A percentile compares a stretch with the other conserved stretches of the same genome.
phyloP scores from a whole-genome alignment of 2,113 vertebrate genomes.

The Crotalus tigris region DNA sequence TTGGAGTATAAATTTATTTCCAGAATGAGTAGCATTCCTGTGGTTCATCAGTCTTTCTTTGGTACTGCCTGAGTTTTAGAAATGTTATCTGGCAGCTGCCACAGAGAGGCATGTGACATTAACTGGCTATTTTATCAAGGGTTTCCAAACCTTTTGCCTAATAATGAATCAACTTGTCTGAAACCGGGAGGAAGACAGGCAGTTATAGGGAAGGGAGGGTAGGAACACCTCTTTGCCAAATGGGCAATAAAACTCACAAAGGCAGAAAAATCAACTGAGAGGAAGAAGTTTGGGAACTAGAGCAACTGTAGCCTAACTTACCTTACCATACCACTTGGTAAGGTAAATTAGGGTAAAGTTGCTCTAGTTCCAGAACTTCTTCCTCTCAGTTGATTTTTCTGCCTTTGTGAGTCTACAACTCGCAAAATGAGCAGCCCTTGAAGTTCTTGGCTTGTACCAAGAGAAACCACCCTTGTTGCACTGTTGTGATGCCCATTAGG shows the following conservation, averaged over 20 bases:
- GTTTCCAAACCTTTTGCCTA: slow-evolving; percentile 9
- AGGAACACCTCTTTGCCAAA: background rate
- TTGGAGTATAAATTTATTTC: slow-evolving; percentile 41
- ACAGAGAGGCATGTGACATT: slow-evolving; percentile 14
- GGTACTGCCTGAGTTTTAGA: slow-evolving; percentile 12
- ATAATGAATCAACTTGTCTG: slow-evolving; percentile 16
- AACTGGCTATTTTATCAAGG: slow-evolving; percentile 25
- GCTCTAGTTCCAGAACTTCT: background rate
- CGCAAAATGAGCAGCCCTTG: background rate
- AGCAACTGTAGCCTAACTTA: background rate
- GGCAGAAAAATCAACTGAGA: background rate
- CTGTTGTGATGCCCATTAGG: background rate
- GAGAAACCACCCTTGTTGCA: background rate
- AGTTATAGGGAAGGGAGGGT: background rate
- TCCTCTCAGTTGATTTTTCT: background rate
- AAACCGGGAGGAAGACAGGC: background rate
- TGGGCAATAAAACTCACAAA: background rate
- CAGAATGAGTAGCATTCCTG: slow-evolving; percentile 33
- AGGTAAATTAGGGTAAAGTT: background rate
- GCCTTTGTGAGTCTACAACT: background rate
- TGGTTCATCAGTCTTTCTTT: slow-evolving; percentile 36
- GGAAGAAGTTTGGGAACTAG: background rate
- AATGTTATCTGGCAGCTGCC: slow-evolving; percentile 16
- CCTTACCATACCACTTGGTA: background rate
- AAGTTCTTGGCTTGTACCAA: background rate